Percentiles rank a stretch among this genome's conserved stretches.
phyloP scores from a whole-genome alignment of 2,113 vertebrate species.

The Psittacara wagleri region DNA sequence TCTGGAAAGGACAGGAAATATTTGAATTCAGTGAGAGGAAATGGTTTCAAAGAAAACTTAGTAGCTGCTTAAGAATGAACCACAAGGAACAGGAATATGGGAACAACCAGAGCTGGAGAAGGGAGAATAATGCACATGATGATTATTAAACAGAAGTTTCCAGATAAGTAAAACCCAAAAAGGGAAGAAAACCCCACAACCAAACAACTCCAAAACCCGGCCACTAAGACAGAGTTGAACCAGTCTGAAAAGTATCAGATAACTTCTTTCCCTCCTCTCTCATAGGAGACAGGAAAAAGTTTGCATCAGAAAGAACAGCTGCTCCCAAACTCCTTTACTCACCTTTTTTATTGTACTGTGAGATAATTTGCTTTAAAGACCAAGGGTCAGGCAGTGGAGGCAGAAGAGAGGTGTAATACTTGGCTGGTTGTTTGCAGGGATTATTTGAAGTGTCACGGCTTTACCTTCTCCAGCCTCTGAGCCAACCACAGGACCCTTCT shows the following conservation, averaged over 20 bases:
- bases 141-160: neutral
- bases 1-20: conserved; percentile 32
- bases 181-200: neutral
- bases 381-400: neutral
- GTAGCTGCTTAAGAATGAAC: conserved; percentile 15
- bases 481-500: neutral
- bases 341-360: neutral
- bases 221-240: neutral
- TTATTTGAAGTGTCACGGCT: neutral
- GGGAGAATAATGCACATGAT: neutral
- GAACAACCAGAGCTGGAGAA: neutral
- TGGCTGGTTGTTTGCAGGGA: neutral
- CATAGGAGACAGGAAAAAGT: neutral
- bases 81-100: neutral
- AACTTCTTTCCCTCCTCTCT: neutral
- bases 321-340: neutral
- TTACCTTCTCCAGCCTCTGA: neutral
- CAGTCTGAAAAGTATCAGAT: neutral
- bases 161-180: neutral
- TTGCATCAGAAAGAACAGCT: neutral
- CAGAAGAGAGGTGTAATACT: neutral
- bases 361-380: neutral
- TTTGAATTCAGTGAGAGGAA: conserved; percentile 28
- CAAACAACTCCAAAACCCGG: neutral
- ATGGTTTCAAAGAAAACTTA: neutral